Conservation (phyloP, 2,113 vertebrate genomes). For the Malurus elegans region DNA sequence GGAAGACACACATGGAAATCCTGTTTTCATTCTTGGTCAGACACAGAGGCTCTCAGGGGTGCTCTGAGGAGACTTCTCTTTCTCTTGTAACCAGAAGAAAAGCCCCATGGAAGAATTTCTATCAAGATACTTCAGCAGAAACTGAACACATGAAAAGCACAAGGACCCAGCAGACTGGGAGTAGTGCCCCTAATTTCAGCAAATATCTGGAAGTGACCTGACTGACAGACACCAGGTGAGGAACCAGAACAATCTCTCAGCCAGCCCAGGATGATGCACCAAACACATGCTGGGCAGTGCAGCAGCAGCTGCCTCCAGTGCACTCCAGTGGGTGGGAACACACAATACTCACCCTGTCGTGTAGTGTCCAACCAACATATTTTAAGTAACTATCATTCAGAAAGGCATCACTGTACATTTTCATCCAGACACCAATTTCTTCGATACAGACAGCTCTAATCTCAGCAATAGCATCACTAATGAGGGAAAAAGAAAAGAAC, state of each 20-base stretch:
- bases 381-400: conserved; percentile 99
- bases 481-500: not conserved
- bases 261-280: not conserved
- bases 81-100: not conserved
- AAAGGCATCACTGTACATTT: conserved; percentile 99
- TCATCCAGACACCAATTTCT: conserved; percentile 99
- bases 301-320: not conserved
- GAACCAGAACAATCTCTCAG: not conserved
- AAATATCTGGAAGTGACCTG: not conserved
- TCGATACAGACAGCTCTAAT: conserved; percentile 99
- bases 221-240: not conserved
- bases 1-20: not conserved
- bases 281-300: not conserved
- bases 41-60: not conserved
- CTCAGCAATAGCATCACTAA: conserved; percentile 95
- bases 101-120: not conserved
- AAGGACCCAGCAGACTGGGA: not conserved
- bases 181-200: not conserved
- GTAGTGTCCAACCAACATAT: conserved; percentile 98
- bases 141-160: not conserved
- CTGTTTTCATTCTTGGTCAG: not conserved
- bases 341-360: conserved; percentile 88
- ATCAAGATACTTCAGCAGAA: not conserved
- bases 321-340: not conserved
- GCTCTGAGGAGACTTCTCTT: not conserved